Base-by-base conservation (phyloP, 1,140 invertebrate species). In the Cydia strobilella region DNA sequence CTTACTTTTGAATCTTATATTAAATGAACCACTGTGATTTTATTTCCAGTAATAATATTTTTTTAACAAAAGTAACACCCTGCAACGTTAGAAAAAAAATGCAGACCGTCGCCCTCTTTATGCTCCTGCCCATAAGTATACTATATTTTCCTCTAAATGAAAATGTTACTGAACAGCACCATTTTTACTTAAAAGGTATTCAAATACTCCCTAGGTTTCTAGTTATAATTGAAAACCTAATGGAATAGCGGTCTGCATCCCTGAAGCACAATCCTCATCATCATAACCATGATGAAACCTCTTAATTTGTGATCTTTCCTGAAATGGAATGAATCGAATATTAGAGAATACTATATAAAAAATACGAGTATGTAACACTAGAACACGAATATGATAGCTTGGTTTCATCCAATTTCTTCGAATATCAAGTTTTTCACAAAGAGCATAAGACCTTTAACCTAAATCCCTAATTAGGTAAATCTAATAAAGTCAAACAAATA, bases 201-300 rank as follows among this genome's bases (percentile, higher is more conserved):
- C 15, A 51, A 51, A 51, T 3, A 23, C 54, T 59, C 54, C 54
- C 54, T 23, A 35, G 65, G n/a, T 69, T 69, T 39, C 31, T 20
- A 35, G 63, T 69, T 69, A 35, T 69, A 69, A 69, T 69, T 69
- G 65, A 42, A 69, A 69, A 39, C 27, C 27, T 69, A 69, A 69
- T 69, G n/a, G 65, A 35, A 69, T 69, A 69, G 65, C 35, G 25
- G 27, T 35, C 31, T 35, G 27, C 27, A 35, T 69, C 65, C 65
- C 9, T 9, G 65, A 35, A 69, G 35, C 65, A 10, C 15, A 35
- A 18, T 39, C n/a, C 27, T 35, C 27, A 69, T 69, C 31, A 69
- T 18, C 31, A 69, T 35, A 35, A 66, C n/a, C n/a, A 54, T 54
- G 1, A 0, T 59, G 54, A 23, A 59, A n/a, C n/a, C 18, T 2